phyloP scores from a whole-genome alignment of 2,797 vertebrate genomes.

The Syngnathus rostellatus region DNA sequence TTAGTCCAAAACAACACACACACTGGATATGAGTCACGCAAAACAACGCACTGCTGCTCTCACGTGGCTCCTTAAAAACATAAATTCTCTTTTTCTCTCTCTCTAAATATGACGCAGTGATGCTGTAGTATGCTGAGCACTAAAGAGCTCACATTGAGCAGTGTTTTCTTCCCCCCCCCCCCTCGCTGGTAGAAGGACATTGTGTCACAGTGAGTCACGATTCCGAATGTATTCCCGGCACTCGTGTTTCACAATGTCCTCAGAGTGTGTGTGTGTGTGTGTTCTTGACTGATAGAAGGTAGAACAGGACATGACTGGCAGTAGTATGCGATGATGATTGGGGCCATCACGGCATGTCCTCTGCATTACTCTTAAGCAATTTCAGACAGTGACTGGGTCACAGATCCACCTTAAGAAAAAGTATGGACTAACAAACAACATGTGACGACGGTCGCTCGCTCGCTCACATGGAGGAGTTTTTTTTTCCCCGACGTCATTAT shows the following conservation, averaged over 20 bases:
- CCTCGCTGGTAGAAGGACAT: slow-evolving; percentile 21
- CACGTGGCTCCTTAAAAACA: slow-evolving; percentile 47
- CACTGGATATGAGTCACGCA: slow-evolving; percentile 55
- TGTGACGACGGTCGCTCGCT: slow-evolving; percentile 9
- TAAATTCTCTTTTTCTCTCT: slow-evolving; percentile 11
- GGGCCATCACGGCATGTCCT: slow-evolving; percentile 10
- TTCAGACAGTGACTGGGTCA: slow-evolving; percentile 32
- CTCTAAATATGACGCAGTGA: slow-evolving; percentile 7
- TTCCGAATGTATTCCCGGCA: slow-evolving; percentile 29
- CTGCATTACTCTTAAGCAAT: slow-evolving; percentile 25
- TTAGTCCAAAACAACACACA: slow-evolving; percentile 8
- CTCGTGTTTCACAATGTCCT: slow-evolving; percentile 32
- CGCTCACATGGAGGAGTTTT: slow-evolving; percentile 6
- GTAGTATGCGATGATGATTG: slow-evolving; percentile 16
- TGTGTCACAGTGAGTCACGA: slow-evolving; percentile 49
- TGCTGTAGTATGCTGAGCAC: slow-evolving; percentile 16
- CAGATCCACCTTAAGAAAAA: slow-evolving; percentile 16
- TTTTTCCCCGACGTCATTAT: background rate
- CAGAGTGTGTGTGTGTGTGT: background rate
- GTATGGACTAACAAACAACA: slow-evolving; percentile 1
- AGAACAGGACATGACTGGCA: slow-evolving; percentile 23
- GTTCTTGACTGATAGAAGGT: slow-evolving; percentile 20
- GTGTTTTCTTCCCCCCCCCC: slow-evolving; percentile 10
- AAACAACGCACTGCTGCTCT: slow-evolving; percentile 54
- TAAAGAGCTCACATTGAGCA: slow-evolving; percentile 41